Evolutionary conservation across 2,797 vertebrate species (phyloP), one percentile per base, ranked within the genome.

Genomic region (Acipenser transmontanus): DNA sequence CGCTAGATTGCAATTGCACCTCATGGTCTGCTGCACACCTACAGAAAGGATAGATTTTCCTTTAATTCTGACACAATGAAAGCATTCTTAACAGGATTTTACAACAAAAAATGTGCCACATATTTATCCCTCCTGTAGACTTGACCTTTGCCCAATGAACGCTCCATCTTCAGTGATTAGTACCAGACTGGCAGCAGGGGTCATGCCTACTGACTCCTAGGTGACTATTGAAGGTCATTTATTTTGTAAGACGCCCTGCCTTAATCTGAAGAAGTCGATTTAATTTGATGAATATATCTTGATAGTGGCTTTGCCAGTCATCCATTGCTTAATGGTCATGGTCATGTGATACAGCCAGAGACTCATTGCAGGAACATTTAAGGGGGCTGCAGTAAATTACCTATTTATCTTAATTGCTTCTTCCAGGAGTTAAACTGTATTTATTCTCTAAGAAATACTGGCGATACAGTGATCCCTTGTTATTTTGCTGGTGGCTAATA

Each of bases 131-230:
- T 64, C 52, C 57, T 66, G 64, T 68, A 68, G 50, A 65, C 8
- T 34, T 80, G 68, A 81, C 76, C 77, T 82, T 75, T 83, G 73
- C 72, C 72, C 75, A 79, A 78, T 69, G 69, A 72, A 66, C 61
- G 50, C 62, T 70, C 68, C 34, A 52, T 75, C 74, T 73, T 73
- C 50, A 64, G 69, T 76, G 65, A 76, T 68, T 54, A 63, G 57
- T 71, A 73, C 63, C 68, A 65, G 59, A 64, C 68, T 61, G 49
- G 72, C 71, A 59, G 50, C 62, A 47, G 65, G 70, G 74, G 70
- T 77, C 68, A 70, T 67, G 63, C 59, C 56, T 54, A 61, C 59
- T 54, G 59, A 49, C 60, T 73, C 67, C 59, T n/a, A 54, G 47
- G 34, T 34, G 34, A 34, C 34, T 34, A 34, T 4, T 34, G 34